Evolutionary conservation across 2,113 vertebrate genomes (phyloP), one percentile per base, ranked within the genome.

Genomic region (Petrocephalus zakoni): DNA sequence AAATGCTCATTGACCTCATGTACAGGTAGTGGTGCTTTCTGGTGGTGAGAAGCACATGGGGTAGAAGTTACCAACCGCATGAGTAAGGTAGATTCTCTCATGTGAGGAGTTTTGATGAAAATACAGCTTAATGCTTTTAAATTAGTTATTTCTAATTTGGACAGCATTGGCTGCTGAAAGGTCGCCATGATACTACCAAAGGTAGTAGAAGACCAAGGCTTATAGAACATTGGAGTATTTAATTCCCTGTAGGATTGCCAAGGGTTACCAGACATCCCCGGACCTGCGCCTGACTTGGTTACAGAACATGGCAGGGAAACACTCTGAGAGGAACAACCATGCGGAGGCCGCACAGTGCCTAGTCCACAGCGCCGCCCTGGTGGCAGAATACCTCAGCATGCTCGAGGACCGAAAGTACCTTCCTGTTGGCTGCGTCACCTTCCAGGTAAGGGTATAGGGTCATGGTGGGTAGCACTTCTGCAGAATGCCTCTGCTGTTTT

Each of bases 291-390:
- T 99, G 89, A 99, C 98, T 0, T 99, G 98, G 98, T 93, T 99
- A 88, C 98, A 99, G 94, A 99, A 99, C 95, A 99, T 99, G 98
- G 98, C 98, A 0, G 98, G 98, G 55, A 99, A 99, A 81, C 98
- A 99, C 91, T 98, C 98, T 0, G 98, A 99, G 92, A 97, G 97
- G 89, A 98, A 96, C 94, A 99, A 99, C 89, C 98, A 99, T 0
- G 98, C 98, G 0, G 98, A 99, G 91, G 98, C 98, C 0, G 98
- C 98, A 0, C 98, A 99, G 94, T 99, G 98, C 94, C 94, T 99
- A 51, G 98, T 99, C 84, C 98, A 99, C 95, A 99, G 98, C 0
- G 98, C 98, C n/a, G 98, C 98, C 17, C 95, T 99, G 82, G 98
- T 99, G 7, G 98, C 98, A 0, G 98, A 99, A 46, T 99, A 99